These are phyloP conservation scores for Onychorhynchus coronatus DNA, from an alignment of 2,113 vertebrate species.

Conservation along the genomic window DNA sequence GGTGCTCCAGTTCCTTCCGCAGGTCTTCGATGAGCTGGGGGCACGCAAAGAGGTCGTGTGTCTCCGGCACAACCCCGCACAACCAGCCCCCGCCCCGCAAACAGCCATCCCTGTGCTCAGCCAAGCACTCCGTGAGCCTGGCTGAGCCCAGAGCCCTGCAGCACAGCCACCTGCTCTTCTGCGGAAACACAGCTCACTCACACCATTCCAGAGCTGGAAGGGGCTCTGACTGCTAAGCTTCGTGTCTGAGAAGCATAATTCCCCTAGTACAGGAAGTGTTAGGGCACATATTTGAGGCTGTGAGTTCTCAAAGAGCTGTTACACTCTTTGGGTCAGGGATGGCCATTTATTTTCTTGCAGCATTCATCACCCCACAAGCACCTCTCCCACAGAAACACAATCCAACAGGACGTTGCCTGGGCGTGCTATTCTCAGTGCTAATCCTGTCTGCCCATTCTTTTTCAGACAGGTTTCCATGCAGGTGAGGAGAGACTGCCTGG, in stretches of 20 bases:
- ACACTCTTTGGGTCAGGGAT: neutral
- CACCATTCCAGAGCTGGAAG: neutral
- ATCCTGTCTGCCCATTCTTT: neutral
- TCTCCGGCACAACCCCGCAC: neutral
- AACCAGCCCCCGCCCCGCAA: neutral
- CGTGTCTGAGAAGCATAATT: neutral
- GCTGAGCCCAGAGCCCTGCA: neutral
- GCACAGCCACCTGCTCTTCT: neutral
- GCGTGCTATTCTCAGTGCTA: neutral
- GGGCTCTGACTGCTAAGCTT: neutral
- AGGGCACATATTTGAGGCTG: neutral
- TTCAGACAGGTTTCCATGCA: neutral
- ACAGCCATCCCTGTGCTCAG: neutral
- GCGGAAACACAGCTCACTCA: neutral
- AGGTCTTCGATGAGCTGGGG: constrained; percentile 93
- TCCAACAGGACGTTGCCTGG: neutral
- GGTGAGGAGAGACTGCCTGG: accelerated
- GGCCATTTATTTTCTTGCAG: neutral
- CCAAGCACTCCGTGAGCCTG: neutral
- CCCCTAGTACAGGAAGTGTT: neutral
- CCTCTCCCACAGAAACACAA: neutral
- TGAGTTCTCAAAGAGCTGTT: neutral
- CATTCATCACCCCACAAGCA: neutral
- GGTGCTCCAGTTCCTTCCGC: constrained; percentile 90
- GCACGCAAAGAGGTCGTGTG: neutral